Evolutionary conservation across 2,888 invertebrate species (phyloP), one percentile per base, ranked within the genome.

Genomic region (Tetragnatha montana): DNA sequence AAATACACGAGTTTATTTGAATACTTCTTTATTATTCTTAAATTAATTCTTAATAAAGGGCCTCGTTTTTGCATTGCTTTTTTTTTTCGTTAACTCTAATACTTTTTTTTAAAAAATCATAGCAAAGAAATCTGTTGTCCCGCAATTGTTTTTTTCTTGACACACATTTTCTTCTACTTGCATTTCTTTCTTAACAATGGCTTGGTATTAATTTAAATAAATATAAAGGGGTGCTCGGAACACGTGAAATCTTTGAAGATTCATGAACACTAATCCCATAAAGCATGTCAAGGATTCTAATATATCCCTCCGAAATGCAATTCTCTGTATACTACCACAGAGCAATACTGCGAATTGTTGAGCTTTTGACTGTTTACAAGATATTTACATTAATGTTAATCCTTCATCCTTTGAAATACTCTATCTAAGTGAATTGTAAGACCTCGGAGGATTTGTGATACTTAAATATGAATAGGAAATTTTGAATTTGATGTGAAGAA

Each of bases 1-100:
- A 71, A 71, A 71, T 51, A 78, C 4, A 60, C 22, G 21, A 19
- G 14, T 60, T 60, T 78, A 78, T 78, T 78, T 81, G 68, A 69
- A 71, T 81, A 49, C 71, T 50, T 22, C 22, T 50, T 81, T 73
- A 81, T 73, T 81, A 60, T 60, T 7, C 60, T 60, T 60, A 60
- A 60, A 60, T 60, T 60, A 60, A 60, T 60, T 60, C 12, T 60
- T 60, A 60, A 60, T 60, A 60, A 60, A 60, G 60, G 17, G 10
- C 0, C 60, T 17, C 14, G 60, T 60, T 60, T 60, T 60, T 60
- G 4, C 12, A 12, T 60, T 60, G 4, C 6, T 60, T 60, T 60
- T 60, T 60, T 10, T 8, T 60, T 60, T 60, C 60, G 17, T 8
- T 60, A 60, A 60, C 17, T 60, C 14, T 60, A 60, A 60, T 60